Evolutionary conservation across 2,113 vertebrate species (phyloP).

Genomic region (Syngnathus floridae): DNA sequence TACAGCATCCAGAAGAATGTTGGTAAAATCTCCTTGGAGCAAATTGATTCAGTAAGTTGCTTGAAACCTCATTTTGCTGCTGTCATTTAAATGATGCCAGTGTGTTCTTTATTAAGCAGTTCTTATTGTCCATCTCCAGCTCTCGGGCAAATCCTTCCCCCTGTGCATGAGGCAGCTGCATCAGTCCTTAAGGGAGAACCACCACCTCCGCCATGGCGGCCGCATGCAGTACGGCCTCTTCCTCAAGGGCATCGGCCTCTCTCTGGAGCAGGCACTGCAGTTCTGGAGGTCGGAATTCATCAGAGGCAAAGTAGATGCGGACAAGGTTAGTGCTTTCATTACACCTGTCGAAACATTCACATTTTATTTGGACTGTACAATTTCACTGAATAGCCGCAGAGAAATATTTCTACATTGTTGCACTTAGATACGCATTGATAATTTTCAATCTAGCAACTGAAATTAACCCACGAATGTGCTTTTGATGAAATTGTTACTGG

Average conservation of each 20-base stretch:
- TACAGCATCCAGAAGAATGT: constrained; percentile 83
- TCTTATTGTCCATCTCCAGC: constrained; percentile 58
- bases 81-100: background rate
- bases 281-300: constrained; percentile 95
- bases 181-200: constrained; percentile 80
- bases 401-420: background rate
- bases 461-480: background rate
- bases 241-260: constrained; percentile 91
- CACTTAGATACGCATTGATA: background rate
- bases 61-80: background rate
- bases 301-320: constrained; percentile 88
- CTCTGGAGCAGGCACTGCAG: constrained; percentile 89
- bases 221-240: constrained; percentile 97
- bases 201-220: constrained; percentile 92
- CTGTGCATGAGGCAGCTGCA: constrained; percentile 94
- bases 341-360: background rate
- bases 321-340: constrained; percentile 78
- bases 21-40: constrained; percentile 90
- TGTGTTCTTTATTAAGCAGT: background rate
- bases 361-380: background rate
- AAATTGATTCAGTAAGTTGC: constrained; percentile 86
- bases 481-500: background rate
- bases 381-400: background rate
- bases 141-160: constrained; percentile 85
- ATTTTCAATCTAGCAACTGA: background rate